Evolutionary conservation across 2,888 invertebrate genomes (phyloP).

Genomic region (Drosophila ochracea): DNA sequence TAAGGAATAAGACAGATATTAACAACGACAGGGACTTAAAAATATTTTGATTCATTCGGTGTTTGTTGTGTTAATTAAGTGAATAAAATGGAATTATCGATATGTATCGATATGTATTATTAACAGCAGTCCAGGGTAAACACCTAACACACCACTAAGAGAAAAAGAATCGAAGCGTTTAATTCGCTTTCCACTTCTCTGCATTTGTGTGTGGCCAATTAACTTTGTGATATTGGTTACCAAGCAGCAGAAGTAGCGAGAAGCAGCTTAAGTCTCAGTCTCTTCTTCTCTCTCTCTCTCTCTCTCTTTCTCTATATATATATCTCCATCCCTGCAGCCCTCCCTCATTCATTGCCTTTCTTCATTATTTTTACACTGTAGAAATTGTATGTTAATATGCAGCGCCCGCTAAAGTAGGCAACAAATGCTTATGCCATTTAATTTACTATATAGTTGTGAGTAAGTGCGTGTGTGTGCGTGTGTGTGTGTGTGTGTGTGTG

Average conservation of each 20-base stretch:
- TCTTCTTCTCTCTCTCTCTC: not conserved
- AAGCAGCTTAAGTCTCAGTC: conserved; percentile 20
- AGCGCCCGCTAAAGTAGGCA: conserved; percentile 39
- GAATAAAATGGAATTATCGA: not conserved
- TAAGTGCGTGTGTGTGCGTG: not conserved
- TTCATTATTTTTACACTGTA: not conserved
- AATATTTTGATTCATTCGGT: not conserved
- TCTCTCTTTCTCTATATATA: accelerated
- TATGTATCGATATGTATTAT: not conserved
- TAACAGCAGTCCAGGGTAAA: not conserved
- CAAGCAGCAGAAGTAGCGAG: conserved; percentile 2
- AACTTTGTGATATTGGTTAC: conserved; percentile 22
- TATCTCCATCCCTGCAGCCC: not conserved
- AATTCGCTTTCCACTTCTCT: conserved; percentile 5
- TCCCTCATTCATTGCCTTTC: not conserved
- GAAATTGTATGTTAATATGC: conserved; percentile 1
- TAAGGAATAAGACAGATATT: not conserved
- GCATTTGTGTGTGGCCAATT: not conserved
- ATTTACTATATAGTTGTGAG: no score
- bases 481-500: conserved; percentile 1
- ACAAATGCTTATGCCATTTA: conserved; percentile 5
- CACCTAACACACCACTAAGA: not conserved
- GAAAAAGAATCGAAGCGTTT: conserved; percentile 12
- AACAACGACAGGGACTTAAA: not conserved
- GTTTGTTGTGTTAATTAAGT: not conserved